A percentile compares a stretch with the other conserved stretches of the same genome.
These are phyloP conservation scores for Scolopax bukidnonensis DNA, from an alignment of 2,797 vertebrate species.

Conservation along the genomic window DNA sequence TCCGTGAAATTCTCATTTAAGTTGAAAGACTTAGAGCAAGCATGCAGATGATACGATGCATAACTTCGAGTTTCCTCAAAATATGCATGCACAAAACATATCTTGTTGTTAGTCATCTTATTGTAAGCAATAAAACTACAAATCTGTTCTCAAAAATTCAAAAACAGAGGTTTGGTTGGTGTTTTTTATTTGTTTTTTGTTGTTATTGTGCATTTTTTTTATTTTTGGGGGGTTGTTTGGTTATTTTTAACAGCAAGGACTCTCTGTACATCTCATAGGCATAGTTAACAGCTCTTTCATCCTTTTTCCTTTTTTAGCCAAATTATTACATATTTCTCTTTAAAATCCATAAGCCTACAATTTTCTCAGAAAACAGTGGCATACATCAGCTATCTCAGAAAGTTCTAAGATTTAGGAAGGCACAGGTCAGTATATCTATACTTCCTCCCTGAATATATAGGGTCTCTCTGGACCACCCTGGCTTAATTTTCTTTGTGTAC, in stretches of 20 bases:
- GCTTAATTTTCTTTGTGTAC: not conserved
- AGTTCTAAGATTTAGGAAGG: not conserved
- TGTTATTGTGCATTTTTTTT: not conserved
- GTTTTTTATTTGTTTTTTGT: not conserved
- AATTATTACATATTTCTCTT: not conserved
- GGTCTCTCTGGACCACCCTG: not conserved
- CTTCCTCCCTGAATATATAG: not conserved
- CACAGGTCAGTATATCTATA: not conserved
- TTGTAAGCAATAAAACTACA: not conserved
- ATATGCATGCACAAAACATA: not conserved
- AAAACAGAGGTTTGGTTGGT: not conserved
- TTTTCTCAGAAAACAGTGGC: not conserved
- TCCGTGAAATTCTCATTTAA: not conserved
- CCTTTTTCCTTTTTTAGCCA: not conserved
- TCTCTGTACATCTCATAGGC: not conserved
- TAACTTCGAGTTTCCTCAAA: not conserved
- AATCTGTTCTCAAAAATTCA: not conserved
- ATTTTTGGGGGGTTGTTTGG: too few relatives aligned
- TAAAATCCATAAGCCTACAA: not conserved
- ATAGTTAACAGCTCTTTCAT: not conserved
- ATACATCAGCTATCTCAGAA: not conserved
- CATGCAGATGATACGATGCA: not conserved
- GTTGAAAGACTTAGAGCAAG: not conserved
- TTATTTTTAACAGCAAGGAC: not conserved
- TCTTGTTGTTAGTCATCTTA: not conserved